Evolutionary conservation across 2,113 vertebrate genomes (phyloP).

Genomic region (Pteruthius melanotis): DNA sequence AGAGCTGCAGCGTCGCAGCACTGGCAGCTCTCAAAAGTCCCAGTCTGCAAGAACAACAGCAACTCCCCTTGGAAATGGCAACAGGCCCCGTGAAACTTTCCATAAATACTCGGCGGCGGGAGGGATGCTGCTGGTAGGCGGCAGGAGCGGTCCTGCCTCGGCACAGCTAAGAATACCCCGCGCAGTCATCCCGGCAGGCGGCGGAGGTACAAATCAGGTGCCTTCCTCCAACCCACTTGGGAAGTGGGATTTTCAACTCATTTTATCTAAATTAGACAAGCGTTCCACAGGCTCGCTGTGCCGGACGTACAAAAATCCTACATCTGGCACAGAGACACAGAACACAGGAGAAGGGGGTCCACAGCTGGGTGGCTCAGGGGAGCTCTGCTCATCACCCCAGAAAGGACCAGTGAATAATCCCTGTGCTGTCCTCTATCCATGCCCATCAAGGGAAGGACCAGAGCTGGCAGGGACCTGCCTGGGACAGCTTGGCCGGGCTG

Average conservation of each 20-base stretch:
- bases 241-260: background rate
- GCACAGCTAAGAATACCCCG: background rate
- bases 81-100: background rate
- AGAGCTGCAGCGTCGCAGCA: background rate
- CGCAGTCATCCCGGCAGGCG: background rate
- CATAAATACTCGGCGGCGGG: background rate
- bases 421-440: background rate
- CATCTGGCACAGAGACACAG: background rate
- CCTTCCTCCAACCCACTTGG: background rate
- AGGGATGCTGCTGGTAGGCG: background rate
- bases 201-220: background rate
- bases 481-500: background rate
- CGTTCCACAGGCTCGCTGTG: background rate
- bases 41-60: background rate
- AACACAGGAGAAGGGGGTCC: background rate
- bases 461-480: background rate
- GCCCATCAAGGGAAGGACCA: fast-evolving
- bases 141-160: background rate
- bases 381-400: background rate
- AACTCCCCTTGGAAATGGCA: background rate
- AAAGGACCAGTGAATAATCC: background rate
- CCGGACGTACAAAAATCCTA: background rate
- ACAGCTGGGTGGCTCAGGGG: background rate
- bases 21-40: background rate
- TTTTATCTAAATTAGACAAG: background rate